Evolutionary conservation across 1,140 invertebrate species (phyloP), one percentile per base, ranked within the genome.

Genomic region (Drosophila trapezifrons): DNA sequence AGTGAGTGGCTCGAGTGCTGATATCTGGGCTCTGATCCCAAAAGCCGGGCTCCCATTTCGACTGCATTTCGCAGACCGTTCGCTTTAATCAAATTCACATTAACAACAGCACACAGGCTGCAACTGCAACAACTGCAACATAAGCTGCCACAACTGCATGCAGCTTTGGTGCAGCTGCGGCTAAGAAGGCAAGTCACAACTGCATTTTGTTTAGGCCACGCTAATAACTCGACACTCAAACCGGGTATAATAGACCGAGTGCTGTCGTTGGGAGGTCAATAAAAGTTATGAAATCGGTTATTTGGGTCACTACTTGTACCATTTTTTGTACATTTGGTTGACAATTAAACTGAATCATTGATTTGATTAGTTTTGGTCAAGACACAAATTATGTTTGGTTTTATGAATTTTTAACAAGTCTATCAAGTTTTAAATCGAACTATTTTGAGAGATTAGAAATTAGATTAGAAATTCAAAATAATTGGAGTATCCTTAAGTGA

Each of bases 31-130:
- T 71, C 27, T 71, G 66, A 58, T 72, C 52, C 69, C 43, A 18
- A 49, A 55, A 42, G 37, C 10, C 55, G 12, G 63, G 55, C 58
- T 73, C 42, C 77, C 57, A 67, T 76, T 76, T 58, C 57, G 56
- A 29, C 63, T 54, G 17, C 60, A 73, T 59, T 76, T 77, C 43
- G 49, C 66, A 76, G 65, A 42, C 78, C 55, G 78, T 81, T 80
- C 74, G 57, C 62, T 80, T 80, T 75, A 76, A 80, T 80, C 78
- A 80, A 76, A 78, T 78, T 78, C 76, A 43, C 75, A 78, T 78
- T 78, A 78, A 78, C 74, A 78, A 59, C 51, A 49, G 43, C 40
- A 70, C 51, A 29, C 37, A 22, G 35, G n/a, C 29, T 32, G 29
- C 29, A 32, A 52, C 51, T 42, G 46, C 65, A 45, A 18, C 66